Evolutionary conservation across 2,113 vertebrate genomes (phyloP).

Genomic region (Barbus barbus): DNA sequence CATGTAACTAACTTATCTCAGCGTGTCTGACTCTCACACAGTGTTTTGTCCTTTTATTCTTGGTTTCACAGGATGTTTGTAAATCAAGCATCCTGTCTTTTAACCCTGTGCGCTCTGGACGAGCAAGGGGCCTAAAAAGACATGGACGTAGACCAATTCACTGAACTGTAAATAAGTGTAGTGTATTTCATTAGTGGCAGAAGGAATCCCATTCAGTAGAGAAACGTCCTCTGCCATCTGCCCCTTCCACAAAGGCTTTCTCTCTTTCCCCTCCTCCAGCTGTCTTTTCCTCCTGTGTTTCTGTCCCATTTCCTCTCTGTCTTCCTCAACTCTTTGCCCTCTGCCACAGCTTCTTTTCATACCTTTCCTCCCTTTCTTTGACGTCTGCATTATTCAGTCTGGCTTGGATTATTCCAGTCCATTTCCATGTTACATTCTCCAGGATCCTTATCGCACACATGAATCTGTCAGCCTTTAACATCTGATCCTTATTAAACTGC

Average conservation of each 20-base stretch:
- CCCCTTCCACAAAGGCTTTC: slow-evolving; percentile 11
- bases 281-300: background rate
- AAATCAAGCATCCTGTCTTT: slow-evolving; percentile 32
- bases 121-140: background rate
- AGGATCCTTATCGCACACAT: slow-evolving; percentile 21
- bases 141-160: background rate
- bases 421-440: slow-evolving; percentile 8
- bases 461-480: background rate
- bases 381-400: slow-evolving; percentile 33
- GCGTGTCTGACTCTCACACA: background rate
- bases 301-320: background rate
- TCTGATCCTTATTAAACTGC: slow-evolving; percentile 31
- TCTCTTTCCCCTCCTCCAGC: slow-evolving; percentile 4
- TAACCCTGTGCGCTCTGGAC: background rate
- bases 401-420: slow-evolving; percentile 17
- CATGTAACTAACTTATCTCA: background rate
- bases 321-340: background rate
- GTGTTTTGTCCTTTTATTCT: background rate
- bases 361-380: slow-evolving; percentile 6
- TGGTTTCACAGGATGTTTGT: slow-evolving; percentile 28
- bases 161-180: slow-evolving; percentile 13
- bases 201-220: background rate
- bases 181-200: slow-evolving; percentile 11
- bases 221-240: slow-evolving; percentile 9
- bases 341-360: background rate